Conservation (phyloP, 2,113 vertebrate species). For the Hypanus sabinus region DNA sequence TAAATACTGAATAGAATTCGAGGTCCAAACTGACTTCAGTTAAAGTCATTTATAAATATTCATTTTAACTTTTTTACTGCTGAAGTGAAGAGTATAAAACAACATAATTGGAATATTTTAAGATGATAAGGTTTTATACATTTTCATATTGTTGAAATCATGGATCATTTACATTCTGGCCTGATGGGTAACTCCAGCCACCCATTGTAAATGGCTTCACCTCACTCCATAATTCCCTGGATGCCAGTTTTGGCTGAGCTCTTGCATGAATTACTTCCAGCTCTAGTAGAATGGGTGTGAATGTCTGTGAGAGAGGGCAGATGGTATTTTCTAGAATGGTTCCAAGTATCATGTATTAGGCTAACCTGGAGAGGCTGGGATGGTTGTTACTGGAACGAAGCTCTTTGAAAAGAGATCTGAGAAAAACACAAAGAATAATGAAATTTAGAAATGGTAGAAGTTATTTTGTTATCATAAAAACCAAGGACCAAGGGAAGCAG, state of each 20-base stretch:
- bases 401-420: too few species aligned
- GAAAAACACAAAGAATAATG: too few species aligned
- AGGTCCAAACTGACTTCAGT: not conserved
- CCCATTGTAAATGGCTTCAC: not conserved
- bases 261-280: not conserved
- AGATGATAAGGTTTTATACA: too few species aligned
- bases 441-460: too few species aligned
- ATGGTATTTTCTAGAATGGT: too few species aligned
- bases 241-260: not conserved
- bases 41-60: not conserved
- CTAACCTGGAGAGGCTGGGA: too few species aligned
- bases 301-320: too few species aligned
- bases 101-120: not conserved
- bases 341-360: too few species aligned
- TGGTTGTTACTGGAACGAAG: too few species aligned
- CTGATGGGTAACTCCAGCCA: not conserved
- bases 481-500: too few species aligned
- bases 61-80: not conserved
- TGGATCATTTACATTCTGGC: not conserved
- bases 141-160: not conserved
- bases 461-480: too few species aligned
- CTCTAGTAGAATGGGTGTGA: too few species aligned
- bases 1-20: not conserved
- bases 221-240: not conserved
- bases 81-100: not conserved